Base-by-base conservation (phyloP, 2,797 vertebrate genomes). In the Microctenopoma lineatum region DNA sequence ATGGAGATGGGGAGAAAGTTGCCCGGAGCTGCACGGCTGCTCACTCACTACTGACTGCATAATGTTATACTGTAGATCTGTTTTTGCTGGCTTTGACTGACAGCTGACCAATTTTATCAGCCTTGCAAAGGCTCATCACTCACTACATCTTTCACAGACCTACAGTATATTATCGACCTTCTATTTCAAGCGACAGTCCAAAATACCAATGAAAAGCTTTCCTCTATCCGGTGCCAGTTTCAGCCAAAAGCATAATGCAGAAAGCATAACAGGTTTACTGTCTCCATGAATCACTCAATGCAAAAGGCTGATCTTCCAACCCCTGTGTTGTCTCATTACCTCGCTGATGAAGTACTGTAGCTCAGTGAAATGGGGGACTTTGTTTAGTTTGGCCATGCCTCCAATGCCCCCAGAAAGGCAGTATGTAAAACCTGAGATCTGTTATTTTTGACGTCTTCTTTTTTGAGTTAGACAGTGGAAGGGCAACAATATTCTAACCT, bases 301-400 rank as follows among this genome's bases (percentile, higher is more conserved):
- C 71, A 73, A 57, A 58, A 83, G 68, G 73, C 80, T 41, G 16
- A 83, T 84, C 81, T 78, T 89, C 89, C 81, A 85, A 51, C 67
- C 61, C 64, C 75, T n/a, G 55, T 68, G 81, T 89, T 90, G 88
- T 90, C 90, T 88, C 86, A 92, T 90, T 84, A 85, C n/a, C 70
- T 34, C 9, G 75, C 84, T 92, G 90, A 93, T 92, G 81, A 93
- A 92, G 90, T 89, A 80, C 82, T 87, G 82, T 64, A 83, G 83
- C 78, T 72, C 52, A 29, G 45, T 70, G 70, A 90, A 87, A 85
- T 74, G 75, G 73, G 82, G 82, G 87, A 88, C 88, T 60, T 70
- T 92, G 75, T 94, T 94, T 92, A 78, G 79, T 59, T 92, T 93
- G 91, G 89, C 84, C 70, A 53, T 79, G 74, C 63, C 38, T 70